Conservation (phyloP, 2,888 invertebrate genomes). For the Melipona beecheii region DNA sequence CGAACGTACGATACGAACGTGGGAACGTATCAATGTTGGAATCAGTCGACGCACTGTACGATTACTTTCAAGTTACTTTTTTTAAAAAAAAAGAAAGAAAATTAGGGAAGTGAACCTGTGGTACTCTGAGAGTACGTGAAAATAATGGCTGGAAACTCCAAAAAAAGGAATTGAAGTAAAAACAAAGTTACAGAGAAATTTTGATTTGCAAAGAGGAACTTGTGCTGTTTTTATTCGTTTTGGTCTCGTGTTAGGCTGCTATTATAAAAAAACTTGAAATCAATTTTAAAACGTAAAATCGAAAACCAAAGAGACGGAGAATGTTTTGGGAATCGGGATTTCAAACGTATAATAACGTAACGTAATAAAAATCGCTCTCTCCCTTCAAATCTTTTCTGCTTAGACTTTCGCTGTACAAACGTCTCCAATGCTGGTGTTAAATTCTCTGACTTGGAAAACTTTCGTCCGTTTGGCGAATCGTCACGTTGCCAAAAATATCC, state of each 20-base stretch:
- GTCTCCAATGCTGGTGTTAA: neutral
- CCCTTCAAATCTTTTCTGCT: neutral
- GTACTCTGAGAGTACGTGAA: too few species aligned
- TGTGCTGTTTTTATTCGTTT: too few species aligned
- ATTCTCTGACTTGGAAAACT: neutral
- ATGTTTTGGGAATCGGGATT: neutral
- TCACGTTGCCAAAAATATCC: neutral
- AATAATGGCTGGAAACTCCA: neutral
- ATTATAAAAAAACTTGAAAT: too few species aligned
- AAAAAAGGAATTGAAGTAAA: too few species aligned
- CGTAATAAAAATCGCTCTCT: neutral
- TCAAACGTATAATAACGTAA: neutral
- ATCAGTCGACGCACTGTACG: slow-evolving; percentile 2
- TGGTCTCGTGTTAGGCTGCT: too few species aligned
- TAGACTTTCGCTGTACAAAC: neutral
- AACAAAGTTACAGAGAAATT: too few species aligned
- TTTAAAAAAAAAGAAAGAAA: too few species aligned
- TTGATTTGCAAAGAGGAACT: too few species aligned
- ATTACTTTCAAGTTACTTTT: neutral
- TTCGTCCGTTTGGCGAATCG: neutral
- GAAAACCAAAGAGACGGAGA: too few species aligned
- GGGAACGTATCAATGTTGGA: slow-evolving; percentile 7
- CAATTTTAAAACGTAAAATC: too few species aligned
- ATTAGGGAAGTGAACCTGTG: too few species aligned
- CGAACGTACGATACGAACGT: slow-evolving; percentile 10